Percentiles rank a stretch among this genome's conserved stretches.
These are phyloP conservation scores for Xenops minutus DNA, from an alignment of 2,797 vertebrate genomes.

Conservation along the genomic window DNA sequence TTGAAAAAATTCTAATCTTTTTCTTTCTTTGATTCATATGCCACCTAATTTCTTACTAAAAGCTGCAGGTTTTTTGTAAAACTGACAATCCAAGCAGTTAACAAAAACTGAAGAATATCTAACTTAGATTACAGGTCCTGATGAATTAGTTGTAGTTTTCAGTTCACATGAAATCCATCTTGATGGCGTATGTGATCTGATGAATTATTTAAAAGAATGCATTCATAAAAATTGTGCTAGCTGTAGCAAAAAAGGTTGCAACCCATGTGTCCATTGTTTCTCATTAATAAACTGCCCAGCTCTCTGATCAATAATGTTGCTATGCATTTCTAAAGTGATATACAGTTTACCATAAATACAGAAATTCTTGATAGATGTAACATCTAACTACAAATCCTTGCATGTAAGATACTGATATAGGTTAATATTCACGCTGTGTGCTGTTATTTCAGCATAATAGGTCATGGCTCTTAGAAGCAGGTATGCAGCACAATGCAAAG, in stretches of 20 bases:
- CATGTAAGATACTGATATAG: background rate
- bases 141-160: background rate
- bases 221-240: background rate
- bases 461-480: background rate
- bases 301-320: background rate
- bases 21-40: background rate
- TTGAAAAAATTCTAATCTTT: background rate
- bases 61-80: background rate
- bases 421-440: background rate
- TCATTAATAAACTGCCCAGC: background rate
- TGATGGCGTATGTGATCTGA: background rate
- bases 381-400: background rate
- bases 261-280: background rate
- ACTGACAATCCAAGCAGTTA: background rate
- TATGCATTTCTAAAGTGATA: background rate
- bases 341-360: background rate
- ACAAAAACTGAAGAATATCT: background rate
- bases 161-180: background rate
- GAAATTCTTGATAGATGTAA: background rate
- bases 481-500: background rate
- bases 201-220: background rate
- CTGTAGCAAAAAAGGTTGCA: background rate
- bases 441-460: background rate
- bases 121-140: background rate
- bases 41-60: background rate